Base-by-base conservation (phyloP, 2,888 invertebrate species). In the Drosophila vallismaia region DNA sequence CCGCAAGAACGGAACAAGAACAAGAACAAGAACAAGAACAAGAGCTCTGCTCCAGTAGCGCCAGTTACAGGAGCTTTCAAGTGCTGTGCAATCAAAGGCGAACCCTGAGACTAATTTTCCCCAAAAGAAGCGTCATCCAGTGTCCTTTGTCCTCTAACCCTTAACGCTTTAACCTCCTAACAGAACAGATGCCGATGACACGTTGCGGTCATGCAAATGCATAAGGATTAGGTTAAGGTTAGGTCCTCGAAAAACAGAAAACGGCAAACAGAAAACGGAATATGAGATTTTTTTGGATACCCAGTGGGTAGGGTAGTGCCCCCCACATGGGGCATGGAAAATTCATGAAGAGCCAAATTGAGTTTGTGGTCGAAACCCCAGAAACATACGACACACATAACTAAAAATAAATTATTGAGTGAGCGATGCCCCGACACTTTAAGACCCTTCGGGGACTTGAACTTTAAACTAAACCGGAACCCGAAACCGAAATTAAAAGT, bases 31-130 rank as follows among this genome's bases (percentile, higher is more conserved):
- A n/a, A 44, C 40, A 19, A 9, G 38, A 38, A 19, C 40, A 14
- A 42, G 40, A 44, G 44, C 19, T 24, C 44, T 4, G 28, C 29
- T n/a, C 19, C 29, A n/a, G 9, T 28, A 4, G 48, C 9, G 28
- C 14, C 56, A 28, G 42, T 58, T 31, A 56, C 64, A 68, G 64
- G 68, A 64, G 68, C 68, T 67, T 31, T 67, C 68, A 26, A 70
- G 69, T 51, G 69, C 69, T 72, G 53, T 72, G 69, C 73, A 72
- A 70, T 72, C 69, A 70, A 63, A 54, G 44, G 63, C 52, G 40
- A 50, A 38, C 28, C 28, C 28, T 14, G 31, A 48, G 48, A 31
- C 12, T 6, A 28, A 28, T 28, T 28, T 28, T 6, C 28, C 12
- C 12, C 33, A 6, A 12, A 10, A n/a, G 33, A 2, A 29, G 24